Percentiles rank a stretch among this genome's conserved stretches.
phyloP scores from a whole-genome alignment of 2,888 invertebrate species.

The Cosmia trapezina region DNA sequence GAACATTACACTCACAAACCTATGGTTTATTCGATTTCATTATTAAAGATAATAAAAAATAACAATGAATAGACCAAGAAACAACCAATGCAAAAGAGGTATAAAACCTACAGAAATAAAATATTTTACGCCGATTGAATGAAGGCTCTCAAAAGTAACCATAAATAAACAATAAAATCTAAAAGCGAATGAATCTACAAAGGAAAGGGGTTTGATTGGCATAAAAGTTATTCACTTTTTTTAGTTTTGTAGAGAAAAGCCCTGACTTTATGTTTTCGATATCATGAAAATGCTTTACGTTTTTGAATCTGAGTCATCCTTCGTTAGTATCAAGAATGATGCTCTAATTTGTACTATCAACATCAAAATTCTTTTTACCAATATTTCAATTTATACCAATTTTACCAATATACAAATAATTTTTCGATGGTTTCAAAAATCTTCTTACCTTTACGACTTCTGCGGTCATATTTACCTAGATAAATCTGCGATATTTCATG shows the following conservation, averaged over 20 bases:
- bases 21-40: slow-evolving; percentile 1
- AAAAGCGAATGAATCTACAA: slow-evolving; percentile 47
- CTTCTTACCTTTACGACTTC: too few relatives aligned
- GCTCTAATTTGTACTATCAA: background rate
- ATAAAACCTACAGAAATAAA: slow-evolving; percentile 45
- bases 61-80: slow-evolving; percentile 5
- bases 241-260: slow-evolving; percentile 1
- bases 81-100: slow-evolving; percentile 24
- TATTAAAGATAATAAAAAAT: slow-evolving; percentile 13
- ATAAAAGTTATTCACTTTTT: slow-evolving; percentile 32
- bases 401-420: too few relatives aligned
- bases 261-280: background rate
- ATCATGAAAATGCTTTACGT: background rate
- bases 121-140: slow-evolving; percentile 63
- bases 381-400: too few relatives aligned
- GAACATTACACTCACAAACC: too few relatives aligned
- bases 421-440: too few relatives aligned
- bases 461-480: too few relatives aligned
- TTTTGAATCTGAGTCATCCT: background rate
- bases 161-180: slow-evolving; percentile 62
- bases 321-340: background rate
- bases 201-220: slow-evolving; percentile 55
- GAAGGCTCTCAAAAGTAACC: slow-evolving; percentile 59
- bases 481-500: too few relatives aligned
- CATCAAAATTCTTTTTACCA: background rate